Percentiles rank a stretch among this genome's conserved stretches.
Conservation (phyloP, 2,888 invertebrate genomes). For the Ophraella communa region DNA sequence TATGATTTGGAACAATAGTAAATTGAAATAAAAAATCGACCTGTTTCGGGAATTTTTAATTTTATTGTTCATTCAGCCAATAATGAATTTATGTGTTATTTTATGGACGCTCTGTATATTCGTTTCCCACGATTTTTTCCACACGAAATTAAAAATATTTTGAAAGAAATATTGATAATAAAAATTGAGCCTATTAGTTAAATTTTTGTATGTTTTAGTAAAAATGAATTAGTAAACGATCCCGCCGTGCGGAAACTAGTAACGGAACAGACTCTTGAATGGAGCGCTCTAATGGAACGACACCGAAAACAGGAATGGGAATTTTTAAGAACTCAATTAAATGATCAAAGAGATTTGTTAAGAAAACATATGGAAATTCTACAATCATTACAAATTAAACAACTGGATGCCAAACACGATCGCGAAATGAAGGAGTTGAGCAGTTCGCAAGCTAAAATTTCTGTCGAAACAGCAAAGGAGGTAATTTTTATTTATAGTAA, state of each 20-base stretch:
- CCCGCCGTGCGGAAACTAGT: constrained; percentile 82
- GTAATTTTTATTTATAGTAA: constrained; percentile 61
- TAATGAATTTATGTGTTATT: no score
- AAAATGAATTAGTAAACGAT: constrained; percentile 81
- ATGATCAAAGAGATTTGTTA: constrained; percentile 79
- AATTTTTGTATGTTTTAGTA: constrained; percentile 63
- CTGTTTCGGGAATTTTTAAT: no score
- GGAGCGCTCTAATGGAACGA: constrained; percentile 88
- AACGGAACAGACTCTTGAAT: constrained; percentile 90
- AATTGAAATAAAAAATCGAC: no score
- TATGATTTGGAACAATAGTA: no score
- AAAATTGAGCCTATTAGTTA: neutral
- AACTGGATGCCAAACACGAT: constrained; percentile 88
- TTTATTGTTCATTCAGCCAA: no score
- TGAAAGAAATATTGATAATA: no score
- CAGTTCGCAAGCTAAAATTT: constrained; percentile 91
- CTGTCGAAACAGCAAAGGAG: constrained; percentile 95
- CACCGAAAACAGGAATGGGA: constrained; percentile 86
- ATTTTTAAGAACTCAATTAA: constrained; percentile 78
- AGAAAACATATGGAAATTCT: constrained; percentile 80
- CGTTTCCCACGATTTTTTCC: no score
- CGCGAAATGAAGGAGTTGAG: constrained; percentile 97
- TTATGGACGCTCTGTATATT: no score
- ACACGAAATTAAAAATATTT: no score
- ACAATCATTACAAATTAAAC: constrained; percentile 86